phyloP scores from a whole-genome alignment of 2,888 invertebrate genomes.

The Apomyelois bistriatella region DNA sequence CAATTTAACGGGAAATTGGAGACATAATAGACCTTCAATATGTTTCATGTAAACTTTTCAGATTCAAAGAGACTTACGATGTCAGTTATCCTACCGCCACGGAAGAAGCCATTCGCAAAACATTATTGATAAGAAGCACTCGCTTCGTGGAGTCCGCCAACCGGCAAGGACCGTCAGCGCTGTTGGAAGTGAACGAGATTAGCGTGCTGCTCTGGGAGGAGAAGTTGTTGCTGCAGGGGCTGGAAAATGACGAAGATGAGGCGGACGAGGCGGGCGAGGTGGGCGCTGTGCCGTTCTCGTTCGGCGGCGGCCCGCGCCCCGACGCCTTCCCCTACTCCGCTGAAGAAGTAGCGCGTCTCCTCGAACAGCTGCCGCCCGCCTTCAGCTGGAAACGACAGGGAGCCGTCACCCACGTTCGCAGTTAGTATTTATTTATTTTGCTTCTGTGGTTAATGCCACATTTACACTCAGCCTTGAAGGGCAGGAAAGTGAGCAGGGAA shows the following conservation, averaged over 20 bases:
- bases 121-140: constrained; percentile 42
- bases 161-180: constrained; percentile 54
- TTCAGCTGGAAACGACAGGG: constrained; percentile 65
- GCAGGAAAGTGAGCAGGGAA: too few relatives aligned
- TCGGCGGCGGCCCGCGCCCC: constrained; percentile 26
- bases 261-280: neutral
- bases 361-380: constrained; percentile 40
- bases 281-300: constrained; percentile 34
- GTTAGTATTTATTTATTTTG: constrained; percentile 39
- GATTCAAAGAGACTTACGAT: constrained; percentile 41
- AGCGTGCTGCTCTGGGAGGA: constrained; percentile 51
- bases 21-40: too few relatives aligned
- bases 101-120: constrained; percentile 61
- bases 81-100: constrained; percentile 46
- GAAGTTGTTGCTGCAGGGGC: constrained; percentile 18
- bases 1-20: too few relatives aligned
- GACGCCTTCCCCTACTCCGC: constrained; percentile 46
- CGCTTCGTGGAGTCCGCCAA: constrained; percentile 55
- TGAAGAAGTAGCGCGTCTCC: constrained; percentile 30
- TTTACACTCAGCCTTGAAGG: too few relatives aligned
- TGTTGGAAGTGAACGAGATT: constrained; percentile 45
- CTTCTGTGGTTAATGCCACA: too few relatives aligned
- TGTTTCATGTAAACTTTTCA: too few relatives aligned
- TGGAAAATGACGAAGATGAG: neutral
- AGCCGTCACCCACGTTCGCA: constrained; percentile 55